phyloP scores from a whole-genome alignment of 1,140 invertebrate genomes.

The Lepidurus couesii region DNA sequence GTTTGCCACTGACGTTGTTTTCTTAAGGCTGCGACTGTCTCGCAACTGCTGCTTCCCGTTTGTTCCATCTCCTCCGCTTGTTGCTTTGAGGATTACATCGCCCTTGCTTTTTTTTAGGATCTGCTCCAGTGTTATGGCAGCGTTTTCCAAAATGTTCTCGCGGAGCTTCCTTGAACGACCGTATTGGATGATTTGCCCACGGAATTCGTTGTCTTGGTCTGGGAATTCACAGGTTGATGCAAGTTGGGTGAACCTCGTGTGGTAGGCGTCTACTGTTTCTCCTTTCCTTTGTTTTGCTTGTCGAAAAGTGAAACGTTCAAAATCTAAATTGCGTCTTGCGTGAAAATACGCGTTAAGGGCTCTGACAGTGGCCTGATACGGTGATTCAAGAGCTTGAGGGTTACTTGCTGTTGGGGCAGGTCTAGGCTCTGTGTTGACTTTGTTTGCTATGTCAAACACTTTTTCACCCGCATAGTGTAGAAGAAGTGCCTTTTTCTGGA shows the following conservation, averaged over 20 bases:
- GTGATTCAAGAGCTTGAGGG: conserved; percentile 1
- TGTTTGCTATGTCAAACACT: conserved; percentile 36
- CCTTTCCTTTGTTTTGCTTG: conserved; percentile 27
- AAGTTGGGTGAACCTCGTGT: conserved; percentile 22
- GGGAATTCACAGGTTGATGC: conserved; percentile 10
- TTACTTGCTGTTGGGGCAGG: conserved; percentile 19
- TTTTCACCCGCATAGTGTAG: conserved; percentile 35
- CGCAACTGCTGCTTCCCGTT: conserved; percentile 11
- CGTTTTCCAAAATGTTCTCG: conserved; percentile 28
- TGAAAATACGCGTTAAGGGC: conserved; percentile 24
- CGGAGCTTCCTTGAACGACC: conserved; percentile 26
- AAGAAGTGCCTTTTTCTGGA: conserved; percentile 33
- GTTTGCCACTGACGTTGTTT: background rate
- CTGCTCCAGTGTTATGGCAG: conserved; percentile 25
- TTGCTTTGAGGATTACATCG: background rate
- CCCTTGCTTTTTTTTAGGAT: conserved; percentile 27
- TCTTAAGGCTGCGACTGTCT: background rate
- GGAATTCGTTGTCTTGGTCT: conserved; percentile 25
- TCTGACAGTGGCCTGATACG: background rate
- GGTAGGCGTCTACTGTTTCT: conserved; percentile 28
- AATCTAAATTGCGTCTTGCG: conserved; percentile 24
- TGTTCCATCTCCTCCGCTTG: conserved; percentile 27
- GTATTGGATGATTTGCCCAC: background rate
- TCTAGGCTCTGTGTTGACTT: conserved; percentile 26
- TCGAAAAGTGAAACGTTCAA: conserved; percentile 26